Evolutionary conservation across 2,888 invertebrate genomes (phyloP), one percentile per base, ranked within the genome.

Genomic region (Palloptera scutellata): DNA sequence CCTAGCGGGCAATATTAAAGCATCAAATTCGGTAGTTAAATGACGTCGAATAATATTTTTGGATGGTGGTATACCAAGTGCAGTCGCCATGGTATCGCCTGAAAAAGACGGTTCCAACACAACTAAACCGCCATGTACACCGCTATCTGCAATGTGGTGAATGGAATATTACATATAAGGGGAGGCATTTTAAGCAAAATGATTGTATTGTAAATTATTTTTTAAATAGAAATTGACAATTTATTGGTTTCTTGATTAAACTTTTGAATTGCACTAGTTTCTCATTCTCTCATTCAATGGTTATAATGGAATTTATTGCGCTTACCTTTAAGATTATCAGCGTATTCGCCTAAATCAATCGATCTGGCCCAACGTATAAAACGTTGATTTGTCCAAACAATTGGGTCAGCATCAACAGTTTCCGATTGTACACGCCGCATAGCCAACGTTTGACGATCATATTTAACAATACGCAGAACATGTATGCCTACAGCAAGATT

Each of bases 311-410:
- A n/a, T n/a, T n/a, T n/a, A n/a, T n/a, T 30, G 30, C 0, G 45
- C 79, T 77, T 84, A 94, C 95, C 95, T 91, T 94, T 95, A 53
- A 97, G 88, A 86, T 95, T 95, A 75, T 95, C 95, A 74, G 95
- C 94, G 84, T 96, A 97, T 88, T 97, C 97, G 68, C 92, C 92
- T 79, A 97, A 88, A 87, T 97, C 96, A 82, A 97, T 96, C 83
- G 93, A 93, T 79, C 94, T 89, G 41, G 95, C 93, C 97, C 97
- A 97, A 81, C 94, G 91, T 78, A 96, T 92, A 84, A 97, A 95
- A 80, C 96, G 90, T 83, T 95, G 93, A 87, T 96, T 97, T 77
- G 96, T 96, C 97, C 97, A 97, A 63, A 97, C 96, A 76, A 97
- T 88, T 61, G 96, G 96, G 87, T 97, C 97, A 6, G 92, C 92